A percentile compares a stretch with the other conserved stretches of the same genome.
These are phyloP conservation scores for Cuculus canorus DNA, from an alignment of 2,797 vertebrate species.

Conservation along the genomic window DNA sequence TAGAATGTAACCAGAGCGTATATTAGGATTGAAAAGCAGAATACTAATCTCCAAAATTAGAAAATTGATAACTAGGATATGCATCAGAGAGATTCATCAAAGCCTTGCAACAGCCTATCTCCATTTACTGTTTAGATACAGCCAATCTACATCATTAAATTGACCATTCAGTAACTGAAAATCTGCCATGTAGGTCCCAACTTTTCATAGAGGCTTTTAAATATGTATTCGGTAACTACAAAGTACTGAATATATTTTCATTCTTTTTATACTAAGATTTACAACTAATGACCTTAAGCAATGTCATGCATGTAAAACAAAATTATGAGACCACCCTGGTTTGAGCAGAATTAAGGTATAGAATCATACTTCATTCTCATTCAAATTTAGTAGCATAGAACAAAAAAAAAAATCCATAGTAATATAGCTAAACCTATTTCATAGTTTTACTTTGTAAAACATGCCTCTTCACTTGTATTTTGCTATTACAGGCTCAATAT, in stretches of 20 bases:
- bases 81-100: constrained; percentile 78
- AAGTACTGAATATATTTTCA: constrained; percentile 86
- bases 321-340: constrained; percentile 87
- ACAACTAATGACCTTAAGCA: constrained; percentile 85
- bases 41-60: constrained; percentile 70
- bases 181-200: constrained; percentile 85
- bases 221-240: constrained; percentile 85
- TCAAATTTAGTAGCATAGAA: constrained; percentile 78
- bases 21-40: constrained; percentile 64
- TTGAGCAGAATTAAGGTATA: constrained; percentile 82
- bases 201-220: constrained; percentile 83
- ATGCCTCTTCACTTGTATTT: constrained; percentile 75
- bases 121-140: constrained; percentile 79
- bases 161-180: constrained; percentile 82
- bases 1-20: constrained; percentile 30
- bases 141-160: constrained; percentile 82
- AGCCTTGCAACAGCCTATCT: constrained; percentile 69
- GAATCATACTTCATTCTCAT: constrained; percentile 85
- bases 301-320: constrained; percentile 86
- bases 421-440: constrained; percentile 79
- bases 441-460: constrained; percentile 80
- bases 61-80: constrained; percentile 75
- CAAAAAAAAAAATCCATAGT: constrained; percentile 66
- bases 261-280: constrained; percentile 85
- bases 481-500: constrained; percentile 77